phyloP scores from a whole-genome alignment of 1,140 invertebrate species.

The Lepidurus arcticus region DNA sequence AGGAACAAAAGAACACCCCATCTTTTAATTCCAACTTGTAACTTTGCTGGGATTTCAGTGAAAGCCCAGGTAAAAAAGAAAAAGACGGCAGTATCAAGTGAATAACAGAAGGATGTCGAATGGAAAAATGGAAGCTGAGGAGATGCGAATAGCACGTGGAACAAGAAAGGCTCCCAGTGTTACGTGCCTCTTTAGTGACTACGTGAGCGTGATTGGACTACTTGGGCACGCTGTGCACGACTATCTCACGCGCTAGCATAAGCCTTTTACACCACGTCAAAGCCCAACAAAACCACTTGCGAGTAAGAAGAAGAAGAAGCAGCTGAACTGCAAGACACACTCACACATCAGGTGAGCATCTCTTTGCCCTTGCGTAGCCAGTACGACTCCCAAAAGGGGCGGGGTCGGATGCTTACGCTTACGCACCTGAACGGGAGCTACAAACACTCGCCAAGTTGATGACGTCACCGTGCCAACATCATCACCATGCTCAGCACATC shows the following conservation, averaged over 20 bases:
- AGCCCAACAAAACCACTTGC: constrained; percentile 21
- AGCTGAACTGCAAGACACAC: neutral
- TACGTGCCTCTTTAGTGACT: constrained; percentile 5
- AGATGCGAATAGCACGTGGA: constrained; percentile 6
- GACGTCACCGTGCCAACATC: neutral
- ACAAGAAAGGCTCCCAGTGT: constrained; percentile 6
- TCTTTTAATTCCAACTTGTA: neutral
- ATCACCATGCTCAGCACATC: neutral
- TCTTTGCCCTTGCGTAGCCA: neutral
- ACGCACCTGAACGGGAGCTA: neutral
- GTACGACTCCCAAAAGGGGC: constrained; percentile 13
- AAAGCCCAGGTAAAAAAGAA: neutral
- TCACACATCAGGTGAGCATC: neutral
- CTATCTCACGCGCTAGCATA: constrained; percentile 8
- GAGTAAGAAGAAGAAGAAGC: neutral
- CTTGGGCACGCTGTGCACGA: constrained; percentile 13
- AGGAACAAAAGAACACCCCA: neutral
- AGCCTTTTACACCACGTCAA: neutral
- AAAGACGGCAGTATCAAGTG: neutral
- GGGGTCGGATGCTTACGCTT: neutral
- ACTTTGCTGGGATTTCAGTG: neutral
- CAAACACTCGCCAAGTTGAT: neutral
- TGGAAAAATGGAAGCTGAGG: neutral
- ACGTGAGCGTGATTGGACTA: constrained; percentile 21
- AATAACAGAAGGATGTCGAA: neutral